Conservation (phyloP, 2,797 vertebrate species). For the Tokudaia muenninki region DNA sequence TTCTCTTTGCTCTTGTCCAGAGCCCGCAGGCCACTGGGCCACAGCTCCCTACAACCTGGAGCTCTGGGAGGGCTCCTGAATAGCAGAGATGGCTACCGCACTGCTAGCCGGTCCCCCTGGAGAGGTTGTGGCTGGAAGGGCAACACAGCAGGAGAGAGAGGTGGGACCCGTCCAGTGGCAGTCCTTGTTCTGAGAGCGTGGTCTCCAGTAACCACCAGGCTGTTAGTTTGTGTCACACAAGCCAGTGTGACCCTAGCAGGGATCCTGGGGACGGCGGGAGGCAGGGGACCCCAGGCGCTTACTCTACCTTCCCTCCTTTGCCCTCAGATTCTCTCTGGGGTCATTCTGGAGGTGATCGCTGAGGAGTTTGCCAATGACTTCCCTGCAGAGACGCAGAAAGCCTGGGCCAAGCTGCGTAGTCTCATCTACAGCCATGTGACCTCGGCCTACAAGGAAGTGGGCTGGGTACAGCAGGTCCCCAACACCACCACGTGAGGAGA, state of each 20-base stretch:
- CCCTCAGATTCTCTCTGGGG: conserved; percentile 94
- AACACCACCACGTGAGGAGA: conserved; percentile 86
- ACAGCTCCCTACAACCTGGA: background rate
- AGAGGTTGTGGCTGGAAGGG: background rate
- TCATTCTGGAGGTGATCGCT: conserved; percentile 95
- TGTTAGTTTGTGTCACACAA: too few relatives aligned
- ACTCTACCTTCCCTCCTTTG: background rate
- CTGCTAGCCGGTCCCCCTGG: background rate
- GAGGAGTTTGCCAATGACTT: conserved; percentile 95
- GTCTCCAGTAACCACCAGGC: background rate
- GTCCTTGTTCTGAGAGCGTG: background rate
- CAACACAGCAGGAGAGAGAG: background rate
- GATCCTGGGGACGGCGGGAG: background rate
- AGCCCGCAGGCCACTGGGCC: background rate
- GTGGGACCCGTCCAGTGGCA: background rate
- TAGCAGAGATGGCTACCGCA: background rate
- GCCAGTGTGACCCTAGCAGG: background rate
- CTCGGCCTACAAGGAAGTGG: conserved; percentile 96
- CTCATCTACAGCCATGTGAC: conserved; percentile 96
- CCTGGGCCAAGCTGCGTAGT: conserved; percentile 95
- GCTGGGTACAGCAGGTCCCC: conserved; percentile 97
- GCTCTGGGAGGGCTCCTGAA: background rate
- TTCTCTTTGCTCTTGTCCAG: accelerated
- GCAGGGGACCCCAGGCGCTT: accelerated
- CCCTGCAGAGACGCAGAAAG: conserved; percentile 93